Percentiles rank a stretch among this genome's conserved stretches.
These are phyloP conservation scores for Oncopodura yosiiana DNA, from an alignment of 1,140 invertebrate genomes.

Conservation along the genomic window DNA sequence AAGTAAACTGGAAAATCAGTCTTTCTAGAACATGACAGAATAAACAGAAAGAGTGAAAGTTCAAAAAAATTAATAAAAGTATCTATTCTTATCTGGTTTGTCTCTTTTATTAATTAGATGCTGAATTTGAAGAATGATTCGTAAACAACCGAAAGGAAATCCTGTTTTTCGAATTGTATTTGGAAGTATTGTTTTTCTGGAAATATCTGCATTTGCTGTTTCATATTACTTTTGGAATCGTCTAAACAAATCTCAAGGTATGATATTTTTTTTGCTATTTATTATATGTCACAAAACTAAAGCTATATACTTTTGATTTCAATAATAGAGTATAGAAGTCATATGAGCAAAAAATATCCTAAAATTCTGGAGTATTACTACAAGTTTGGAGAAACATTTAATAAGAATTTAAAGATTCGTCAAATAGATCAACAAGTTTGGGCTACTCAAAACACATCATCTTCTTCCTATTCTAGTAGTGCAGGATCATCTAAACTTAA, in stretches of 20 bases:
- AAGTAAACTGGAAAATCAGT: too few relatives aligned
- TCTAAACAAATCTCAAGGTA: conserved; percentile 17
- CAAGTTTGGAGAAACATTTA: conserved; percentile 10
- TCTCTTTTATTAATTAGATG: too few relatives aligned
- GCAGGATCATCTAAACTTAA: too few relatives aligned
- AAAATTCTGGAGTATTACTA: conserved; percentile 20
- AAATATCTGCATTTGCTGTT: conserved; percentile 10
- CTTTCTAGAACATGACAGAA: too few relatives aligned
- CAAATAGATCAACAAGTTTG: conserved; percentile 11
- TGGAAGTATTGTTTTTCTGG: conserved; percentile 12
- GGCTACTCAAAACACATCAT: not conserved
- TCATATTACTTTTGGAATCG: conserved; percentile 9
- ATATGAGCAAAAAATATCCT: conserved; percentile 1
- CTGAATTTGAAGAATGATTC: too few relatives aligned
- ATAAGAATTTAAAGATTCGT: conserved; percentile 6
- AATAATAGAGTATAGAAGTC: conserved; percentile 1
- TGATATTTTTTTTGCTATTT: not conserved
- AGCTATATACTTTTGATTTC: not conserved
- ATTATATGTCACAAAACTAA: not conserved
- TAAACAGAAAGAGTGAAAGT: too few relatives aligned
- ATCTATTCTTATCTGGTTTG: too few relatives aligned
- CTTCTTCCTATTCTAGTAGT: not conserved
- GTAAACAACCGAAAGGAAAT: too few relatives aligned
- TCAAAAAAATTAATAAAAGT: too few relatives aligned
- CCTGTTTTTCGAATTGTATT: too few relatives aligned